phyloP scores from a whole-genome alignment of 2,888 invertebrate species.

The Epistrophe grossulariae region DNA sequence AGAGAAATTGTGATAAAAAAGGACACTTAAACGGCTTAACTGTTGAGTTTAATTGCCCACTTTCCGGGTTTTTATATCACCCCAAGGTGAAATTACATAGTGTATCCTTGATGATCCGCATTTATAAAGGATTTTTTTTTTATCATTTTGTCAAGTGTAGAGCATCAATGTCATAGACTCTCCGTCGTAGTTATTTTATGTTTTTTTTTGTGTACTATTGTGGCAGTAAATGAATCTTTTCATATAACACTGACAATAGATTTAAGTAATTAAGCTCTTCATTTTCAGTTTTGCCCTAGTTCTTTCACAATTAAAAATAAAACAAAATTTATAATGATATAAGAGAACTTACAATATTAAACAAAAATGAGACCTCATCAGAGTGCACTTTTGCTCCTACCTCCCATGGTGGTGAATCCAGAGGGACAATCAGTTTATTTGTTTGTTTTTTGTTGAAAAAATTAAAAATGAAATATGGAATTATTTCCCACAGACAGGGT shows the following conservation, averaged over 20 bases:
- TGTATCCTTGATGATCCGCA: slow-evolving; percentile 48
- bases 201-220: not conserved
- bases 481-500: slow-evolving; percentile 19
- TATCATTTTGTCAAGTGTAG: not conserved
- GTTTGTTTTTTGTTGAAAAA: not conserved
- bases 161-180: slow-evolving; percentile 29
- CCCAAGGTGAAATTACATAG: slow-evolving; percentile 50
- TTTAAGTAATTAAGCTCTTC: slow-evolving; percentile 31
- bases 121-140: slow-evolving; percentile 24
- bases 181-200: not conserved
- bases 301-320: not conserved
- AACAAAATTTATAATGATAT: slow-evolving; percentile 26
- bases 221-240: slow-evolving; percentile 2
- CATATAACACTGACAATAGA: slow-evolving; percentile 12
- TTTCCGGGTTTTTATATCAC: slow-evolving; percentile 36
- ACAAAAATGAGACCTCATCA: slow-evolving; percentile 62
- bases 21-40: slow-evolving; percentile 65
- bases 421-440: slow-evolving; percentile 3
- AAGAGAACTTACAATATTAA: slow-evolving; percentile 50
- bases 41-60: slow-evolving; percentile 60
- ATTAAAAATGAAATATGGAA: slow-evolving; percentile 24
- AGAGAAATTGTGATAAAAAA: slow-evolving; percentile 32
- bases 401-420: slow-evolving; percentile 11
- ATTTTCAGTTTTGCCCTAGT: slow-evolving; percentile 32
- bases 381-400: slow-evolving; percentile 3